A percentile compares a stretch with the other conserved stretches of the same genome.
Conservation (phyloP, 2,113 vertebrate genomes). For the Corvus hawaiiensis region DNA sequence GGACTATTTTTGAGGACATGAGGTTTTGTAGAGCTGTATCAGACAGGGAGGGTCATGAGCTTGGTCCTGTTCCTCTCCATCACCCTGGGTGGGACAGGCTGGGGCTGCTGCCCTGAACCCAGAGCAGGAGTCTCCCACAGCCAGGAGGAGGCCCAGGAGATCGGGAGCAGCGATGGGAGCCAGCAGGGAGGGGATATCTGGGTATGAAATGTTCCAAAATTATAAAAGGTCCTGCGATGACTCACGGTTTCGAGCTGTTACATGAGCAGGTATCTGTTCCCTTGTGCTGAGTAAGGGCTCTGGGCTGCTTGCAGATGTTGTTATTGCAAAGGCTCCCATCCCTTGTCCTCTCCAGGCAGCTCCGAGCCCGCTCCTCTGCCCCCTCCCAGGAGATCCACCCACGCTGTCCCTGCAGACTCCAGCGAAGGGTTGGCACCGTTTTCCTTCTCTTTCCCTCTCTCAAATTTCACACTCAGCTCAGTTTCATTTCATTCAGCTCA, state of each 20-base stretch:
- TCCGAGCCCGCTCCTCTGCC: background rate
- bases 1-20: background rate
- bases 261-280: constrained; percentile 1
- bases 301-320: background rate
- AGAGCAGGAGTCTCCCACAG: background rate
- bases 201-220: constrained; percentile 38
- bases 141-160: background rate
- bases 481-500: background rate
- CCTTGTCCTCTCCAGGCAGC: background rate
- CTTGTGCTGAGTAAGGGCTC: constrained; percentile 47
- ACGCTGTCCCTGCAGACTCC: background rate
- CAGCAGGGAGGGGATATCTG: background rate
- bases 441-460: background rate
- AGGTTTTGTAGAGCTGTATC: background rate
- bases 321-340: background rate
- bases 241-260: constrained; percentile 42
- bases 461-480: background rate
- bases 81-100: background rate
- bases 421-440: background rate
- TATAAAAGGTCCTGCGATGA: constrained; percentile 4
- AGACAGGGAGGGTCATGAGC: background rate
- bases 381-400: background rate
- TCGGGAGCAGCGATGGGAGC: background rate
- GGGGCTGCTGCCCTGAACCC: background rate
- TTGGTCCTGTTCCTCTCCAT: background rate